phyloP scores from a whole-genome alignment of 2,797 vertebrate species.

The Glossophaga mutica region DNA sequence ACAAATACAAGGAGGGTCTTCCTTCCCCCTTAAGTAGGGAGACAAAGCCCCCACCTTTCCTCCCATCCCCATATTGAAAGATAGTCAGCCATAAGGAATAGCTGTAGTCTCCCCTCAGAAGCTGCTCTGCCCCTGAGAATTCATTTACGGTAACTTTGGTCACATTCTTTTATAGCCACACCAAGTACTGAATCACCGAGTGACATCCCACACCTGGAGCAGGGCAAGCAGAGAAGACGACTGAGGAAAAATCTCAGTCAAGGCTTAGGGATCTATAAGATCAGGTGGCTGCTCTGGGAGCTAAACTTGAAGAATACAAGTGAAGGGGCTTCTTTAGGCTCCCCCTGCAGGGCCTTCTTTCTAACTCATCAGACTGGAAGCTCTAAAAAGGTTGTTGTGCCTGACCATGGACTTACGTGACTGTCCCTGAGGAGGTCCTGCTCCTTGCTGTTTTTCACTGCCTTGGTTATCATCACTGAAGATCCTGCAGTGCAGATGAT shows the following conservation, averaged over 20 bases:
- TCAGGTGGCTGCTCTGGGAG: not conserved
- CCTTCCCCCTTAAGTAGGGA: not conserved
- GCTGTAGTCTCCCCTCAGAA: slow-evolving; percentile 81
- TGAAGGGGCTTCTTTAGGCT: not conserved
- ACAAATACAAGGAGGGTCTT: not conserved
- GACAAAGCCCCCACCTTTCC: not conserved
- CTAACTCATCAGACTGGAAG: not conserved
- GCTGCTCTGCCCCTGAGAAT: slow-evolving; percentile 83
- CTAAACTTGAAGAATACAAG: not conserved
- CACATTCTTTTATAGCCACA: slow-evolving; percentile 91
- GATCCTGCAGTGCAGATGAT: too few species aligned
- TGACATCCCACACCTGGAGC: slow-evolving; percentile 91
- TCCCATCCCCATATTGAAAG: not conserved
- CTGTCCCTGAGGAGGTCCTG: slow-evolving; percentile 88
- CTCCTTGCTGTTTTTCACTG: slow-evolving; percentile 91
- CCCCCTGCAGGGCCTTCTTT: not conserved
- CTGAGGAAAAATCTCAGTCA: not conserved
- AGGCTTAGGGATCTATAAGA: not conserved
- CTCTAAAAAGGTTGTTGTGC: not conserved
- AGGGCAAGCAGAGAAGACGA: not conserved
- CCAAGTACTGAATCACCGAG: slow-evolving; percentile 92
- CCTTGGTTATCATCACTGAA: slow-evolving; percentile 89
- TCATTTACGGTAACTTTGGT: slow-evolving; percentile 87
- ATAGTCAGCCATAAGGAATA: not conserved
- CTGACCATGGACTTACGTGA: slow-evolving; percentile 84